Evolutionary conservation across 2,113 vertebrate genomes (phyloP), one percentile per base, ranked within the genome.

Genomic region (Rhinogobius similis): DNA sequence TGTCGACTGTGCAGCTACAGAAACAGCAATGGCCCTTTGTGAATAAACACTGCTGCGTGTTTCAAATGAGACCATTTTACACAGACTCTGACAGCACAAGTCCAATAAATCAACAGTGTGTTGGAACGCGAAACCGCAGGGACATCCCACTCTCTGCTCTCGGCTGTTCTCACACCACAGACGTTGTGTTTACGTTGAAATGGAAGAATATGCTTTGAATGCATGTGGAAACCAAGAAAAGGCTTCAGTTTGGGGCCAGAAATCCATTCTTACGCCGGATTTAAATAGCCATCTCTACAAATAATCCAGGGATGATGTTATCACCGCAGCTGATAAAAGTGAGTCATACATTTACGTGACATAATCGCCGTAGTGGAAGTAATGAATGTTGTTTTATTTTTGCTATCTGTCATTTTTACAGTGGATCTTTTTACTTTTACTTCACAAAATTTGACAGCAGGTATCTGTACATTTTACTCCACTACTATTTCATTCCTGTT

Each of bases 131-230:
- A 41, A 76, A 65, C 77, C 67, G 61, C 24, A 10, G 81, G 75
- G 79, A 87, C 65, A 63, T 75, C 73, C 76, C 81, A 86, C 81
- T 70, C 81, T 77, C 38, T 41, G 73, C 81, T 85, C 46, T 0
- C 71, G 69, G 73, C 73, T 36, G 32, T 36, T 36, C 32, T 36
- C 32, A 36, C 32, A 7, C 68, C 68, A 70, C 62, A 46, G 50
- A 77, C 72, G 27, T 68, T 59, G 23, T 65, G 64, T 64, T 71
- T 64, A 23, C 58, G 68, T 27, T 44, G 62, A 65, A 56, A 61
- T 63, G 67, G n/a, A 11, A 64, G 67, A 76, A 18, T 29, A 29
- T 5, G 16, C 6, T 10, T 58, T 20, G 53, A 56, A 27, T 27
- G 53, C 24, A 14, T 8, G 16, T 26, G 24, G 1, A 5, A 14